Evolutionary conservation across 2,113 vertebrate species (phyloP), one percentile per base, ranked within the genome.

Genomic region (Ptilonorhynchus violaceus): DNA sequence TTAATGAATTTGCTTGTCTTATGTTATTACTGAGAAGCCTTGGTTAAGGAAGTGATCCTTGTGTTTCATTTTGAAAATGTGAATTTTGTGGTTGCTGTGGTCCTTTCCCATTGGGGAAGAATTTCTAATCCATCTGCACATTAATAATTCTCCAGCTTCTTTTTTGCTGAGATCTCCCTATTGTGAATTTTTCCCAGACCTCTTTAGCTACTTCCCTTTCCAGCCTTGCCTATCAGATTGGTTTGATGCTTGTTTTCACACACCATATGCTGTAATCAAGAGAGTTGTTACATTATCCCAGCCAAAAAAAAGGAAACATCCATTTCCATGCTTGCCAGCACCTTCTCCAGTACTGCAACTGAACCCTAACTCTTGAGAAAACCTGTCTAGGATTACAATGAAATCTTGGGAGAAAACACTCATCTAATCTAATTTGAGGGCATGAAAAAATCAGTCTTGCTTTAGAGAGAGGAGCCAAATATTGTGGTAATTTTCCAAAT

Each of bases 171-270:
- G 15, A 33, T 89, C 15, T 92, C 42, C 37, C 46, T 35, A 1
- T n/a, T 77, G 53, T 47, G 46, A 59, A 69, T 89, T 93, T 93
- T 95, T 69, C 85, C 62, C 94, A 94, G 80, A 75, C 58, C 42
- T 79, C 69, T 68, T 75, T 11, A 82, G 77, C 25, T 82, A 37
- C 73, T 88, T 93, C 62, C 49, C 49, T 68, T 85, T 85, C 81
- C 41, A 75, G 41, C 18, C 49, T 73, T 82, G 44, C 56, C 84
- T 49, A 19, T 82, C 89, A 83, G 52, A 78, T 81, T 41, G 58
- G 52, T 96, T 67, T 46, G 70, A 82, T 10, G 17, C 44, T 85
- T 81, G n/a, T 69, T 84, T 91, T 93, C 95, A 77, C 56, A 77
- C 37, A 86, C 33, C 33, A 81, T 10, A 28, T 9, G 24, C 35